Evolutionary conservation across 1,140 invertebrate species (phyloP), one percentile per base, ranked within the genome.

Genomic region (Episyrphus balteatus): DNA sequence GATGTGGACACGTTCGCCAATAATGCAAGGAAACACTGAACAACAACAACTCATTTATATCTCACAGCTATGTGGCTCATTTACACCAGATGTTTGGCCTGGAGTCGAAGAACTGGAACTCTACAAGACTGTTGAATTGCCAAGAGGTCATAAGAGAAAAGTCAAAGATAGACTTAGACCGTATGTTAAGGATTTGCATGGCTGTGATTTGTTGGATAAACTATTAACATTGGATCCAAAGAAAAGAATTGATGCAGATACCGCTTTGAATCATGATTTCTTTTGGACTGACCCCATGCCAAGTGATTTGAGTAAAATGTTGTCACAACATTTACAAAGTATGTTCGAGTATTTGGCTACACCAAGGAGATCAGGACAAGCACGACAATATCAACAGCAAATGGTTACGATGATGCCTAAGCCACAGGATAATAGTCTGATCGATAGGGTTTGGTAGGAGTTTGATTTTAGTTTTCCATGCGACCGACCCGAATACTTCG

Each of bases 251-350:
- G 89, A 97, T 68, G 84, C 92, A 0, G 93, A 98, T 61, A 84
- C 84, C 1, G 94, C 94, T 0, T 64, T 99, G 1, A 95, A 97
- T 74, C 93, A 98, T 58, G 92, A 97, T 61, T 98, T 98, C 68
- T 99, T 98, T 68, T 98, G 92, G 91, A 90, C 83, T 2, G 92
- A 96, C 66, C 95, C 96, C 26, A 88, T 94, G 83, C 92, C 93
- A 0, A 84, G 82, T 60, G 91, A 95, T 61, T 71, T 97, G 2
- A 86, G 80, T 21, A 89, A 88, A 72, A 96, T 96, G 91, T 70
- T 98, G 40, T 88, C 88, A 0, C 88, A 93, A 58, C 91, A 95
- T 62, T 84, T 83, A 0, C 90, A 92, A 55, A 94, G 89, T 64
- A 97, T 96, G 92, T 97, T 97, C 62, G 93, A 97, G 68, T 97